These are phyloP conservation scores for Stomorhina lunata DNA, from an alignment of 2,888 invertebrate species.

Conservation along the genomic window DNA sequence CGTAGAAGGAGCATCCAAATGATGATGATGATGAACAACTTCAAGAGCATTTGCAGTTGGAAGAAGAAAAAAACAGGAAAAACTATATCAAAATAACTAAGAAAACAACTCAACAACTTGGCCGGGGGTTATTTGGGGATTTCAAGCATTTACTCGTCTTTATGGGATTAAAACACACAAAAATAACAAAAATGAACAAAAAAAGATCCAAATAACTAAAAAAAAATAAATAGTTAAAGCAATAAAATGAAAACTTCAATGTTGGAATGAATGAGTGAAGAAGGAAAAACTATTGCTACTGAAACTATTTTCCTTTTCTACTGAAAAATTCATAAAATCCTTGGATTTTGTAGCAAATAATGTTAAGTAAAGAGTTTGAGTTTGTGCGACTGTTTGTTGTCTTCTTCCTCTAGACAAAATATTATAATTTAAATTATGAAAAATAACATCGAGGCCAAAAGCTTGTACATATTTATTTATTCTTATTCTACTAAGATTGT, in stretches of 20 bases:
- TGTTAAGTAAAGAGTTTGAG: not conserved
- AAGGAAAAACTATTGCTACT: constrained; percentile 28
- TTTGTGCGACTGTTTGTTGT: not conserved
- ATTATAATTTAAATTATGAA: constrained; percentile 41
- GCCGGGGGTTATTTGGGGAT: constrained; percentile 51
- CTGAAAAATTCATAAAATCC: constrained; percentile 1
- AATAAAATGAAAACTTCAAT: constrained; percentile 35
- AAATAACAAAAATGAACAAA: not conserved
- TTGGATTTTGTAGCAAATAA: not conserved
- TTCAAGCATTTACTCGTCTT: constrained; percentile 54
- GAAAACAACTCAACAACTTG: constrained; percentile 53
- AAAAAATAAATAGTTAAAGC: constrained; percentile 18
- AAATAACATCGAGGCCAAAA: not conserved
- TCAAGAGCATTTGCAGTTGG: not conserved
- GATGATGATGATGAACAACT: constrained; percentile 39
- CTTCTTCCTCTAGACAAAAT: not conserved
- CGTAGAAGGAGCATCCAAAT: too few relatives aligned
- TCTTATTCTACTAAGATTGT: too few relatives aligned
- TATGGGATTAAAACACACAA: constrained; percentile 51
- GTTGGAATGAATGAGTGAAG: constrained; percentile 20
- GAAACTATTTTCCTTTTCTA: constrained; percentile 2
- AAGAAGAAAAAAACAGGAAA: not conserved
- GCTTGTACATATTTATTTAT: too few relatives aligned
- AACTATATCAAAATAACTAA: constrained; percentile 22
- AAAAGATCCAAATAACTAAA: not conserved